Evolutionary conservation across 2,797 vertebrate genomes (phyloP), one percentile per base, ranked within the genome.

Genomic region (Macropodus opercularis): DNA sequence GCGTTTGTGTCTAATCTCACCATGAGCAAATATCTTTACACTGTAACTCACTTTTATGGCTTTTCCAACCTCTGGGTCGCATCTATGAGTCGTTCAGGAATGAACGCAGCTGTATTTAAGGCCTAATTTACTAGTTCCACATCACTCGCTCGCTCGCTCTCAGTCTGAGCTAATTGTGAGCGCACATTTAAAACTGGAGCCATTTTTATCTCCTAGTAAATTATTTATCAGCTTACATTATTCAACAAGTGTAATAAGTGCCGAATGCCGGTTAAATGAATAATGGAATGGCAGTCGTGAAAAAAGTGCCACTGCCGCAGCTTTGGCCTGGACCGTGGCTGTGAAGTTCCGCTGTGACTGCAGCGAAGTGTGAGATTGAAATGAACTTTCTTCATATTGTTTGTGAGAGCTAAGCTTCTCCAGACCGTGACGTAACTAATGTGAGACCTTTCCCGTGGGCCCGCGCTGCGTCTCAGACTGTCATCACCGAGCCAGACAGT

Each of bases 161-260:
- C 24, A 5, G 35, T 42, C 58, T 62, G 29, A 12, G 34, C 70
- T 84, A 80, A 87, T 85, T 77, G 74, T 68, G 44, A 70, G 41
- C 19, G 48, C 42, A 29, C 43, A 66, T 79, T 84, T 77, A 77
- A 56, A 81, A 69, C 52, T 40, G 23, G 59, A 72, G 74, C 81
- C 80, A 75, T 85, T 88, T 90, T 87, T 80, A 80, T 83, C 80
- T 74, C 51, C 1, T 5, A 1, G 9, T 91, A 51, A 90, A 91
- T 89, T 74, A 90, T 91, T 90, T 34, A 90, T 71, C 43, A 26
- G 60, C 62, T 59, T 90, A 43, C 72, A 91, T 91, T 78, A 91
- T 91, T 91, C 78, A 92, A 44, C 19, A 69, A 66, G 62, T 69
- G 32, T 89, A 86, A 91, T 90, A 87, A 84, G 79, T 86, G 75